A percentile compares a stretch with the other conserved stretches of the same genome.
Conservation (phyloP, 2,113 vertebrate genomes). For the Orthonyx spaldingii region DNA sequence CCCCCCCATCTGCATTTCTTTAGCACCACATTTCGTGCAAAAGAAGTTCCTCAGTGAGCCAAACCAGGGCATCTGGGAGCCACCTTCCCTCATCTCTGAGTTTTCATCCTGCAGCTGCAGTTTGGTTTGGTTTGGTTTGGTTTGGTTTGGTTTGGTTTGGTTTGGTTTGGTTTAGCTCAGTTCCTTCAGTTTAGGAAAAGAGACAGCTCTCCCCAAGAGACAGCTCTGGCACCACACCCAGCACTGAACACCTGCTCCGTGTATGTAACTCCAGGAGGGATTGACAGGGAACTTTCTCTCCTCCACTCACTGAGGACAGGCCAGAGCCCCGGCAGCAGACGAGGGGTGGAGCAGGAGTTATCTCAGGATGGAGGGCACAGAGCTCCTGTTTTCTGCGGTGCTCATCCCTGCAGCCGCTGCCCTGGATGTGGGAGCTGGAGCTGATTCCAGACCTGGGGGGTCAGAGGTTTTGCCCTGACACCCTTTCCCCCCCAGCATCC, state of each 20-base stretch:
- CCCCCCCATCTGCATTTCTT: rapidly evolving
- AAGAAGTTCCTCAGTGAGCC: background rate
- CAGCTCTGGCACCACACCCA: background rate
- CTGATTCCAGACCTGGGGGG: rapidly evolving
- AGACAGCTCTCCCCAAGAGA: background rate
- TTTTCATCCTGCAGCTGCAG: too few species aligned
- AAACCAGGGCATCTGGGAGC: background rate
- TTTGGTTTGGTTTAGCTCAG: background rate
- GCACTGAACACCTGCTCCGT: rapidly evolving
- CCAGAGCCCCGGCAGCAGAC: background rate
- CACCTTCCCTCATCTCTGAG: background rate
- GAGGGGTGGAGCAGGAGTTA: background rate
- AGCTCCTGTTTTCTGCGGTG: background rate
- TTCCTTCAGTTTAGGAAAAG: background rate
- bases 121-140: background rate
- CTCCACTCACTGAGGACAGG: background rate
- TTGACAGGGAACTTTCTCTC: background rate
- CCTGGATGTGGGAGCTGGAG: background rate
- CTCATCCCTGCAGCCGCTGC: background rate
- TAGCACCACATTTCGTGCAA: rapidly evolving
- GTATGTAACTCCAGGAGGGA: background rate
- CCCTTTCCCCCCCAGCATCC: rapidly evolving
- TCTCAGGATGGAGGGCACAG: background rate
- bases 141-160: background rate
- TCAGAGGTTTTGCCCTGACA: rapidly evolving